Percentiles rank a stretch among this genome's conserved stretches.
Evolutionary conservation across 2,888 invertebrate genomes (phyloP).

Genomic region (Harpagoxenus sublaevis): DNA sequence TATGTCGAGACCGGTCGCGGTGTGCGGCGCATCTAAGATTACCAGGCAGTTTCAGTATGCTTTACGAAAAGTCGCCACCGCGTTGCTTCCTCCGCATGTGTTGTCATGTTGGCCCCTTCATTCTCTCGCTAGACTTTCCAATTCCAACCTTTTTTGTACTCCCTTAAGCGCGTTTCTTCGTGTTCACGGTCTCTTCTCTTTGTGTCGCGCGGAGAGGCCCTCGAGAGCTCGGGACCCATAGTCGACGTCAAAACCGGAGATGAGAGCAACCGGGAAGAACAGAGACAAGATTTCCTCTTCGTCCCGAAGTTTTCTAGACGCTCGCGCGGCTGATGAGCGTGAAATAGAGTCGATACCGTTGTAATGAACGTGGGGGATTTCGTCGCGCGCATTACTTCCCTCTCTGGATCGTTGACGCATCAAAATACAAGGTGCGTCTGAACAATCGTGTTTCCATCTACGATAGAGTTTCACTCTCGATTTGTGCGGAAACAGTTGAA

Average conservation of each 20-base stretch:
- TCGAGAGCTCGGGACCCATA: conserved; percentile 66
- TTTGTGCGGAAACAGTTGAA: not conserved
- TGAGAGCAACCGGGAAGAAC: conserved; percentile 70
- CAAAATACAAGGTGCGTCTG: conserved; percentile 2
- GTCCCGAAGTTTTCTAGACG: conserved; percentile 60
- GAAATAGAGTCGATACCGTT: conserved; percentile 63
- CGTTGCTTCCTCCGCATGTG: conserved; percentile 45
- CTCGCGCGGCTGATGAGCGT: conserved; percentile 48
- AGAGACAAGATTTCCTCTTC: conserved; percentile 73
- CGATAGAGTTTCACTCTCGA: conserved; percentile 1
- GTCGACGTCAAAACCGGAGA: conserved; percentile 74
- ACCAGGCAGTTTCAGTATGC: conserved; percentile 81
- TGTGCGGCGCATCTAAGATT: conserved; percentile 81
- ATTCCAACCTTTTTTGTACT: not conserved
- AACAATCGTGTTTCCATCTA: conserved; percentile 5
- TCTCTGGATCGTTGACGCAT: not conserved
- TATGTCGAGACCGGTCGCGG: conserved; percentile 74
- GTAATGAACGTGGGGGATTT: conserved; percentile 51
- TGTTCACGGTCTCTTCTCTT: conserved; percentile 61
- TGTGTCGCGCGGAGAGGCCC: conserved; percentile 72
- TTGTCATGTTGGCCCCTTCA: conserved; percentile 5
- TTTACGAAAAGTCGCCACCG: conserved; percentile 68
- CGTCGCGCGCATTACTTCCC: not conserved
- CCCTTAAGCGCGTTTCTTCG: conserved; percentile 31
- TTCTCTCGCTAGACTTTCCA: conserved; percentile 18